These are phyloP conservation scores for Ceryle rudis DNA, from an alignment of 2,797 vertebrate species.

Conservation along the genomic window DNA sequence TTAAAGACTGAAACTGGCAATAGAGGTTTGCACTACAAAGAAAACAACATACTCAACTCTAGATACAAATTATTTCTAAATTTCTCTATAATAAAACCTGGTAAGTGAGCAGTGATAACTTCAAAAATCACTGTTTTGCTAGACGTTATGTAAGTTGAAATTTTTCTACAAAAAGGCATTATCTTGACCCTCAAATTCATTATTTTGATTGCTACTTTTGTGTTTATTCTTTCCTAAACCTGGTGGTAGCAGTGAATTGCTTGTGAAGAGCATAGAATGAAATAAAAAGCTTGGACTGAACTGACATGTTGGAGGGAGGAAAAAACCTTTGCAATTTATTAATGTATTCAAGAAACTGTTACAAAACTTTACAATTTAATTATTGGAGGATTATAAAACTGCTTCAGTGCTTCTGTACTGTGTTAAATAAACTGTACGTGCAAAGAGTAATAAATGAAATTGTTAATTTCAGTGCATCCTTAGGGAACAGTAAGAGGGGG, in stretches of 20 bases:
- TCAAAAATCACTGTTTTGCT: not conserved
- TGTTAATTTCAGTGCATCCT: slow-evolving; percentile 62
- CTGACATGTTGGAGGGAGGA: slow-evolving; percentile 3
- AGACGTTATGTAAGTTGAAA: not conserved
- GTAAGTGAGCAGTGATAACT: not conserved
- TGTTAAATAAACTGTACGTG: slow-evolving; percentile 60
- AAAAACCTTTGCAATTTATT: slow-evolving; percentile 54
- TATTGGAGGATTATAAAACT: slow-evolving; percentile 70
- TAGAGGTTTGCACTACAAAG: not conserved
- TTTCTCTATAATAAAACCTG: not conserved
- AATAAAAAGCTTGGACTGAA: slow-evolving; percentile 39
- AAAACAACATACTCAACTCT: not conserved
- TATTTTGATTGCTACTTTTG: slow-evolving; percentile 39
- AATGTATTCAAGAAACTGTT: slow-evolving; percentile 66
- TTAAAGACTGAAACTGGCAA: not conserved
- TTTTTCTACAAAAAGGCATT: slow-evolving; percentile 22
- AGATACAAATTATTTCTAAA: not conserved
- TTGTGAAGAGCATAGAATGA: slow-evolving; percentile 2
- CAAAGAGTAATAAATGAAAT: slow-evolving; percentile 63
- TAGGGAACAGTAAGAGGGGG: slow-evolving; percentile 25
- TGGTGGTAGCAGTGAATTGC: slow-evolving; percentile 13
- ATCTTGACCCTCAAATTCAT: slow-evolving; percentile 41
- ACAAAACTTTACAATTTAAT: slow-evolving; percentile 75
- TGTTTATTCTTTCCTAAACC: slow-evolving; percentile 41
- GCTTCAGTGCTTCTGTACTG: slow-evolving; percentile 54